Percentiles rank a stretch among this genome's conserved stretches.
Evolutionary conservation across 2,113 vertebrate species (phyloP).

Genomic region (Anarhynchus alexandrinus): DNA sequence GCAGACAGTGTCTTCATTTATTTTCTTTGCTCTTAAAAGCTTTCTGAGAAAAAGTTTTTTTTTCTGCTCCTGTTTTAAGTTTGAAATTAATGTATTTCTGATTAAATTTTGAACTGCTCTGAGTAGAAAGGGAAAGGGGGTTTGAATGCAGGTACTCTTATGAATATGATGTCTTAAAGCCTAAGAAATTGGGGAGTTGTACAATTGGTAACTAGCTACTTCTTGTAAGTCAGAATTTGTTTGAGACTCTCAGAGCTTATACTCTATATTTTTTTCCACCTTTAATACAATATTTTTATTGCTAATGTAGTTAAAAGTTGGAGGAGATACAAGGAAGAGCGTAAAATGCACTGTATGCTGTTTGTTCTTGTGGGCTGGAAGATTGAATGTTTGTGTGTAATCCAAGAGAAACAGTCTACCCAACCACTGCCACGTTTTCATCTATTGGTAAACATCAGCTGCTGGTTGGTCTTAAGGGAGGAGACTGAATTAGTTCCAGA

Average conservation of each 20-base stretch:
- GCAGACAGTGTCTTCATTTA: background rate
- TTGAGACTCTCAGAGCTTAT: background rate
- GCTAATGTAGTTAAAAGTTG: background rate
- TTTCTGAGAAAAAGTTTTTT: background rate
- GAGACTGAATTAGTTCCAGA: constrained; percentile 42
- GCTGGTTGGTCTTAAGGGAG: constrained; percentile 16
- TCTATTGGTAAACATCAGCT: constrained; percentile 63
- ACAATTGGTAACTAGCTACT: background rate
- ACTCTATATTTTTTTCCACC: background rate
- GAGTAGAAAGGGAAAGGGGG: background rate
- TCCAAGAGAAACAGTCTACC: background rate
- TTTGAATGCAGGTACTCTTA: background rate
- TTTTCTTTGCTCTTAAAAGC: background rate
- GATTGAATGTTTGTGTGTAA: background rate
- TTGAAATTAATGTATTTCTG: background rate
- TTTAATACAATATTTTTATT: background rate
- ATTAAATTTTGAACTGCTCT: background rate
- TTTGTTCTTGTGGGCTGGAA: background rate
- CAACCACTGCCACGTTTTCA: constrained; percentile 54
- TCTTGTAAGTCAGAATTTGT: background rate
- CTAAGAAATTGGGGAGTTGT: background rate
- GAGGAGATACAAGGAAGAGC: background rate
- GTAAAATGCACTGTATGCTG: background rate
- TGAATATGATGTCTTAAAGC: background rate
- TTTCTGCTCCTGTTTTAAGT: background rate